Evolutionary conservation across 1,140 invertebrate species (phyloP).

Genomic region (Heterodera schachtii): DNA sequence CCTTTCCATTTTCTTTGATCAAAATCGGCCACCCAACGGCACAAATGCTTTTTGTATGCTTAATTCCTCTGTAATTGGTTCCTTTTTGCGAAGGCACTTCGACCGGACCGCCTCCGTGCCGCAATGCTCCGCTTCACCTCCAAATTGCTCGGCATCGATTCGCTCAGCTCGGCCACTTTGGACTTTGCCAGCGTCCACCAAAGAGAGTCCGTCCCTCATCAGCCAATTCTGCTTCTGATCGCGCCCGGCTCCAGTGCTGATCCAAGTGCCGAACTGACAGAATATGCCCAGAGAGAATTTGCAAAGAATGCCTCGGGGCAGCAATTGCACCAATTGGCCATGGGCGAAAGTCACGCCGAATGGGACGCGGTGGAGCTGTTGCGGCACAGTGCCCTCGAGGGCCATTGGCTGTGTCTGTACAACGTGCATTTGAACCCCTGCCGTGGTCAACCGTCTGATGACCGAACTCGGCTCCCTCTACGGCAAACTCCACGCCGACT

Average conservation of each 20-base stretch:
- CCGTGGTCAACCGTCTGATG: conserved; percentile 56
- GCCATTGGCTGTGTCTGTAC: conserved; percentile 49
- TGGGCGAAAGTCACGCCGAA: conserved; percentile 49
- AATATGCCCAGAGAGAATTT: conserved; percentile 70
- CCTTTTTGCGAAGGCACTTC: conserved; percentile 65
- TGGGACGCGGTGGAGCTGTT: conserved; percentile 34
- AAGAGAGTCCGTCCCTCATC: conserved; percentile 69
- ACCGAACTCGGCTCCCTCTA: not conserved
- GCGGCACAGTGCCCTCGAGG: conserved; percentile 58
- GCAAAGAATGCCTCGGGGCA: conserved; percentile 55
- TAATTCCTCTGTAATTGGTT: no score
- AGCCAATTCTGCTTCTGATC: conserved; percentile 77
- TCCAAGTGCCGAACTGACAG: conserved; percentile 78
- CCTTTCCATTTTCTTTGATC: not conserved
- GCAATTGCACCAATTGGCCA: conserved; percentile 47
- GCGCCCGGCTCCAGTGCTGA: conserved; percentile 75
- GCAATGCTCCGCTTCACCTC: conserved; percentile 76
- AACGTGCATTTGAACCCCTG: conserved; percentile 87
- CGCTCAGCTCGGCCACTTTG: conserved; percentile 72
- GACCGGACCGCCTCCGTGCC: conserved; percentile 79
- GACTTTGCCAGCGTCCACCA: conserved; percentile 72
- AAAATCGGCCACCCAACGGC: no score
- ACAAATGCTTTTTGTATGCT: no score
- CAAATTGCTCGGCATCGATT: conserved; percentile 69
- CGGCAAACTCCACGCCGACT: conserved; percentile 70